Evolutionary conservation across 2,113 vertebrate species (phyloP).

Genomic region (Phoxinus phoxinus): DNA sequence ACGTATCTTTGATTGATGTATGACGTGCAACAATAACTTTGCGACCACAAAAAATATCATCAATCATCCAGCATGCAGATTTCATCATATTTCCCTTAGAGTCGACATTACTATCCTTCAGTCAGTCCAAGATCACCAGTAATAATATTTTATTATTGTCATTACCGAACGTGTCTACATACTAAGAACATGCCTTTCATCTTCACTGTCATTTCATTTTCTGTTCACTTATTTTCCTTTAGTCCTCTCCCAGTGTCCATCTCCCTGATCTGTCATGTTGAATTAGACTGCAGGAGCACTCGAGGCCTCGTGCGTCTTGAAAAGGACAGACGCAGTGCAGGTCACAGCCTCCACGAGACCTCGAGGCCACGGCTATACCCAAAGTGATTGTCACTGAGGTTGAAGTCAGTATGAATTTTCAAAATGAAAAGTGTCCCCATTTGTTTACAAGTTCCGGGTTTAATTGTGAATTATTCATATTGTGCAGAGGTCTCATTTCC

Average conservation of each 20-base stretch:
- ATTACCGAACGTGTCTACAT: neutral
- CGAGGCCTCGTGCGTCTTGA: conserved; percentile 27
- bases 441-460: neutral
- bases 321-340: conserved; percentile 43
- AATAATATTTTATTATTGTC: conserved; percentile 9
- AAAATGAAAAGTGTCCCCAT: neutral
- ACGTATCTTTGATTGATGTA: conserved; percentile 1
- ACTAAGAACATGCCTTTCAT: neutral
- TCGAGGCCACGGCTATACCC: neutral
- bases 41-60: neutral
- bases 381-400: neutral
- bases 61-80: neutral
- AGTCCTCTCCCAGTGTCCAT: conserved; percentile 9
- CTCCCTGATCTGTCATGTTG: conserved; percentile 46
- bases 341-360: conserved; percentile 4
- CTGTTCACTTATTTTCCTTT: conserved; percentile 7
- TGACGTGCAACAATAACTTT: too few relatives aligned
- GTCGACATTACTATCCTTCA: neutral
- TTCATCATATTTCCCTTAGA: neutral
- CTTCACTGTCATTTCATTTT: conserved; percentile 1
- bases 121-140: neutral
- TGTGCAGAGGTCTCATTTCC: neutral
- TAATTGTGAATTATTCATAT: neutral
- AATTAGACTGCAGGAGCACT: conserved; percentile 38
- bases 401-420: neutral